phyloP scores from a whole-genome alignment of 2,888 invertebrate species.

The Diarsia brunnea region DNA sequence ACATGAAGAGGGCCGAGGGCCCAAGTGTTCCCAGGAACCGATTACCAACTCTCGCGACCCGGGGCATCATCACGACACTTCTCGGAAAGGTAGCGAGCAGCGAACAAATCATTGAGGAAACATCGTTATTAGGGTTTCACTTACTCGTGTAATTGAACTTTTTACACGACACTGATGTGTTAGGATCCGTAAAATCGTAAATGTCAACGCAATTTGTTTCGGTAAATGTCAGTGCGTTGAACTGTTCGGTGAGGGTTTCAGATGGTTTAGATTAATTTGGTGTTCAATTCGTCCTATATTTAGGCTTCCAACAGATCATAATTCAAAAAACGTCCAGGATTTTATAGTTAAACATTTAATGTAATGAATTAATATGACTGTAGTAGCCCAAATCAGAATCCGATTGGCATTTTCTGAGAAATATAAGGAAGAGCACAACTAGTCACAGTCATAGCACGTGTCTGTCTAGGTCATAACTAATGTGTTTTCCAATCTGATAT shows the following conservation, averaged over 20 bases:
- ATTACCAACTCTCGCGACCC: conserved; percentile 62
- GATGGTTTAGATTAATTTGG: conserved; percentile 17
- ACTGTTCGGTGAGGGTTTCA: conserved; percentile 22
- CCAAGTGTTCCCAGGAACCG: conserved; percentile 62
- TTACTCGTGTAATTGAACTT: conserved; percentile 63
- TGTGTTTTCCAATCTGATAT: conserved; percentile 28
- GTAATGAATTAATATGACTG: background rate
- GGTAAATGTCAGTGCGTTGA: conserved; percentile 53
- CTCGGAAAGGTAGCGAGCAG: conserved; percentile 54
- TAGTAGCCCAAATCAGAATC: background rate
- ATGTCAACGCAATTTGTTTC: conserved; percentile 55
- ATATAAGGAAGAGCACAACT: conserved; percentile 2
- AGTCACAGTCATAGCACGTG: background rate
- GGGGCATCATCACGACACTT: conserved; percentile 65
- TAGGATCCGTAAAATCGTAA: conserved; percentile 59
- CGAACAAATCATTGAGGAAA: conserved; percentile 56
- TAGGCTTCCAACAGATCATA: background rate
- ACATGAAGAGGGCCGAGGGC: conserved; percentile 50
- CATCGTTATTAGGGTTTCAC: conserved; percentile 58
- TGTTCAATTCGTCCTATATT: conserved; percentile 1
- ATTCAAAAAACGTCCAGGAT: background rate
- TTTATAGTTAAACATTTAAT: background rate
- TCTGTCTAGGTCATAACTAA: conserved; percentile 18
- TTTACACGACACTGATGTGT: conserved; percentile 54
- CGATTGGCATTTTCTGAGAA: background rate